A percentile compares a stretch with the other conserved stretches of the same genome.
These are phyloP conservation scores for Oreochromis grahami DNA, from an alignment of 2,797 vertebrate genomes.

Conservation along the genomic window DNA sequence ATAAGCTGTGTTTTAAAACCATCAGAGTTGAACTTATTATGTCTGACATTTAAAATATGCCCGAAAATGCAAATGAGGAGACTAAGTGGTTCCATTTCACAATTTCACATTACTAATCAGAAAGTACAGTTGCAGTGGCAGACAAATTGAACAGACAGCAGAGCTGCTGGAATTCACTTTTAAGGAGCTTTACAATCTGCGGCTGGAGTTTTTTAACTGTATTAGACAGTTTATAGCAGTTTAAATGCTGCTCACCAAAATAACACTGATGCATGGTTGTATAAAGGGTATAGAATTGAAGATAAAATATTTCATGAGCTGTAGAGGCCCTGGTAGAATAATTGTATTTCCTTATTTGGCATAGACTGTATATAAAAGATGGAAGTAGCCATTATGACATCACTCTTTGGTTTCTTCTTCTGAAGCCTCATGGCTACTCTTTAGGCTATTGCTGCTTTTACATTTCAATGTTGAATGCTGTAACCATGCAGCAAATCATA, in stretches of 20 bases:
- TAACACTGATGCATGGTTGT: neutral
- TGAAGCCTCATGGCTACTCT: neutral
- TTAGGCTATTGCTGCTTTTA: neutral
- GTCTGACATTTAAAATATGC: conserved; percentile 69
- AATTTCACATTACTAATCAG: conserved; percentile 39
- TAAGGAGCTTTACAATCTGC: neutral
- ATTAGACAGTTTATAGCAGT: neutral
- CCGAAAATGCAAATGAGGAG: conserved; percentile 62
- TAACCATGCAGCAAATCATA: neutral
- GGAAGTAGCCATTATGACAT: neutral
- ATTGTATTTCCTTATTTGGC: neutral
- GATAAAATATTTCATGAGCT: neutral
- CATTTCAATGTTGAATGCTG: neutral
- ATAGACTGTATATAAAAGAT: neutral
- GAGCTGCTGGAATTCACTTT: neutral
- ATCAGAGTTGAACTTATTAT: conserved; percentile 54
- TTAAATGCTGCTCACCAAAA: neutral
- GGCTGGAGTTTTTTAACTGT: neutral
- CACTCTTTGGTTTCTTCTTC: neutral
- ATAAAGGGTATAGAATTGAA: neutral
- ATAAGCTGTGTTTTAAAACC: conserved; percentile 54
- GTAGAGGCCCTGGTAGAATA: neutral
- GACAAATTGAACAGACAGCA: conserved; percentile 9
- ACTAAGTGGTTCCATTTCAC: conserved; percentile 45
- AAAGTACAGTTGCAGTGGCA: conserved; percentile 8